Conservation (phyloP, 2,888 invertebrate genomes). For the Andrena hattorfiana region DNA sequence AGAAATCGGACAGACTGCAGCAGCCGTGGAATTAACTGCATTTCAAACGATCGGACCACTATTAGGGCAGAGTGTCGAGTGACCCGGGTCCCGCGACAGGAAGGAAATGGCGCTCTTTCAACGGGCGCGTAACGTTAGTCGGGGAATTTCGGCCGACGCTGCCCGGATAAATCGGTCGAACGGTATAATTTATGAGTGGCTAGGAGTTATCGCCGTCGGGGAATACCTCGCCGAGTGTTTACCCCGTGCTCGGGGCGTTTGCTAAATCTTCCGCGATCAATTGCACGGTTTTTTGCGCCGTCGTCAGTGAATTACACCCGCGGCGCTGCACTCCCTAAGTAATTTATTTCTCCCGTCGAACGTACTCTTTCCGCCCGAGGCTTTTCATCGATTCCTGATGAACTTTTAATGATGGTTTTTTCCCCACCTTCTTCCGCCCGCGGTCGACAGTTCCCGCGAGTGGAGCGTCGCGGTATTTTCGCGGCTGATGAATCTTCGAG, state of each 20-base stretch:
- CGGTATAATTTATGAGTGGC: constrained; percentile 50
- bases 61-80: constrained; percentile 50
- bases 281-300: constrained; percentile 28
- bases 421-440: not conserved
- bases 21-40: constrained; percentile 64
- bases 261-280: constrained; percentile 60
- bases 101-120: constrained; percentile 39
- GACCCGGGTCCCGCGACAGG: constrained; percentile 31
- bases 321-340: constrained; percentile 36
- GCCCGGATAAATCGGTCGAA: constrained; percentile 47
- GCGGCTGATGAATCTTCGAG: too few species aligned
- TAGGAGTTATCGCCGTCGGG: constrained; percentile 35
- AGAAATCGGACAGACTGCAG: not conserved
- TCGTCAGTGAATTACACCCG: constrained; percentile 48
- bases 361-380: constrained; percentile 17
- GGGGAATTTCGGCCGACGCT: constrained; percentile 44
- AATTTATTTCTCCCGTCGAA: constrained; percentile 60
- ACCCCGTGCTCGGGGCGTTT: constrained; percentile 43
- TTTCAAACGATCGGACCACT: constrained; percentile 62
- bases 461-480: not conserved
- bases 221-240: constrained; percentile 50
- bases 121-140: constrained; percentile 6
- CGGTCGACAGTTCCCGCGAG: not conserved
- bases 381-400: constrained; percentile 44
- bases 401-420: constrained; percentile 47